Evolutionary conservation across 1,140 invertebrate genomes (phyloP), one percentile per base, ranked within the genome.

Genomic region (Drosophila elegans): DNA sequence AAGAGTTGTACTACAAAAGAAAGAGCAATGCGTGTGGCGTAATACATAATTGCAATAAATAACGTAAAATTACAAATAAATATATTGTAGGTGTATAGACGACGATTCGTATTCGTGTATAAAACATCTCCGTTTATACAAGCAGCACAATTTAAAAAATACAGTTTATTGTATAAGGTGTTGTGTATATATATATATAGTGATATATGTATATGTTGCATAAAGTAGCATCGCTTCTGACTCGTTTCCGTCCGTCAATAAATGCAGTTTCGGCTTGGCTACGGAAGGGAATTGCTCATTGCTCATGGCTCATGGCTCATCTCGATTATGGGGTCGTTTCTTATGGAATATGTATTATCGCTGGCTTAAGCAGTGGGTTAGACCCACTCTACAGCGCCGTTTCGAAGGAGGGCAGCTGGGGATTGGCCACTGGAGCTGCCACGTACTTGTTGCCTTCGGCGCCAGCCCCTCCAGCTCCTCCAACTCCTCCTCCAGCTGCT

Each of bases 41-140:
- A 89, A 60, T 80, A 89, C 73, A 80, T 85, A 84, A 83, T 84
- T 89, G 84, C 84, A 89, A 89, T 89, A 89, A 89, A 89, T 89
- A 89, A 89, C 73, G 73, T 89, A 89, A 86, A 89, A 89, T 84
- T 89, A 89, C 73, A 89, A 89, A 86, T 86, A 86, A 86, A 86
- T 86, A 86, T 81, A 73, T 54, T 55, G 63, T 77, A 76, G 56
- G 63, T 77, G 75, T 78, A 78, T 66, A 73, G 84, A 86, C 84
- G 84, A 86, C 84, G 72, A 86, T 79, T 89, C 67, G 68, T 57
- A 71, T 71, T 76, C 48, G 54, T 54, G 84, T 89, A 78, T 89
- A 89, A 83, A 88, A 89, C 74, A 78, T 74, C 34, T 71, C 45
- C 54, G 53, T 88, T 81, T 83, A 83, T 88, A 88, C 83, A 88